A percentile compares a stretch with the other conserved stretches of the same genome.
phyloP scores from a whole-genome alignment of 2,888 invertebrate genomes.

The Oscheius onirici region DNA sequence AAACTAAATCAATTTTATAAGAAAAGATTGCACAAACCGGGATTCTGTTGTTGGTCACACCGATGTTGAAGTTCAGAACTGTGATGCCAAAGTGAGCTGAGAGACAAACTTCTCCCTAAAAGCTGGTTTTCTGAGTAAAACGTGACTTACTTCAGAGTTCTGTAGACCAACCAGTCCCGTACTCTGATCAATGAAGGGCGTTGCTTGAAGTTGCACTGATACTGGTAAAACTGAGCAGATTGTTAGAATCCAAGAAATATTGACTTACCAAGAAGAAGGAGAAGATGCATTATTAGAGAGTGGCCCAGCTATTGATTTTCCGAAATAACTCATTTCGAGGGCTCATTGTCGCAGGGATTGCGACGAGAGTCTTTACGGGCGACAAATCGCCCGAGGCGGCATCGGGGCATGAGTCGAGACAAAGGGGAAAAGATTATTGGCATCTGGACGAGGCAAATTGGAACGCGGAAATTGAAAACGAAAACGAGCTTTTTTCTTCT shows the following conservation, averaged over 20 bases:
- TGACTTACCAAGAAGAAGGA: conserved; percentile 22
- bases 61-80: conserved; percentile 42
- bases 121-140: too few relatives aligned
- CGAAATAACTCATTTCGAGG: conserved; percentile 33
- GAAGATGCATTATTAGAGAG: conserved; percentile 17
- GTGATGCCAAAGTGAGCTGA: conserved; percentile 16
- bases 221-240: conserved; percentile 9
- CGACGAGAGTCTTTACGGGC: conserved; percentile 26
- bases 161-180: conserved; percentile 42
- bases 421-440: not conserved
- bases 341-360: conserved; percentile 30
- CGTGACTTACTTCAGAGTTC: conserved; percentile 36
- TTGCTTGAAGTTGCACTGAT: not conserved
- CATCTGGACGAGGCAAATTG: too few relatives aligned
- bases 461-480: too few relatives aligned
- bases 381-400: conserved; percentile 23
- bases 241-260: too few relatives aligned
- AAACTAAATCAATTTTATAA: conserved; percentile 13
- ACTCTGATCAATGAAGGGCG: conserved; percentile 15
- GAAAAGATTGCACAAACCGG: not conserved
- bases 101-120: conserved; percentile 35
- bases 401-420: not conserved
- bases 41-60: conserved; percentile 36
- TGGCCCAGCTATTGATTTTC: conserved; percentile 25
- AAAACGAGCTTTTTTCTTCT: too few relatives aligned